Base-by-base conservation (phyloP, 2,113 vertebrate species). In the Amblyopsis rosae region DNA sequence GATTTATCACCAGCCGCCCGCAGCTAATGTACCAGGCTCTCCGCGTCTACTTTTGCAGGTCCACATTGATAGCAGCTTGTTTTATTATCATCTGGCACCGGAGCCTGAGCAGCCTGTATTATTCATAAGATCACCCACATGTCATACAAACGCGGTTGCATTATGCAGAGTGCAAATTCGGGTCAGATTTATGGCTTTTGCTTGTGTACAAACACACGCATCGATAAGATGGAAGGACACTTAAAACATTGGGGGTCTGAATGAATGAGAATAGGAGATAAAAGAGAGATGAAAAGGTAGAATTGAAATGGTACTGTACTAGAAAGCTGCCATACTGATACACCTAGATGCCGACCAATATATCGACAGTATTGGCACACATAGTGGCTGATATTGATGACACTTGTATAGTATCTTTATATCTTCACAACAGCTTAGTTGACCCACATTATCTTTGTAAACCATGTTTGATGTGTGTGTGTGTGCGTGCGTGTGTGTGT, bases 71-170 rank as follows among this genome's bases (percentile, higher is more conserved):
- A 89, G 90, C 89, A 80, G 80, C 85, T 94, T 70, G 75, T 73
- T 88, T 89, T 87, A 88, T 95, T 95, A 96, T 96, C 94, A 95
- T 93, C 93, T 78, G 95, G 94, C 94, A 92, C 90, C 89, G 0
- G 9, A 83, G 91, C 90, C 87, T 90, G 81, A 88, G 86, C 80
- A 89, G 85, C 91, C 88, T 96, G 93, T 95, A 95, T 98, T 96
- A 96, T 96, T 97, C 95, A 98, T 96, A 94, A 94, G 94, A 90
- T 93, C 89, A 92, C 88, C 89, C 93, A 84, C 86, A 94, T 93
- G 92, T 92, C 78, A 80, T 59, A 71, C 70, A 87, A 82, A 75
- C 69, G 49, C 57, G 80, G 90, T 93, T 93, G 93, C 94, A 94
- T 95, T 94, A 95, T 94, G 90, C 88, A 93, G 93, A 95, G 94